A percentile compares a stretch with the other conserved stretches of the same genome.
phyloP scores from a whole-genome alignment of 2,888 invertebrate species.

The Cataglyphis livida region DNA sequence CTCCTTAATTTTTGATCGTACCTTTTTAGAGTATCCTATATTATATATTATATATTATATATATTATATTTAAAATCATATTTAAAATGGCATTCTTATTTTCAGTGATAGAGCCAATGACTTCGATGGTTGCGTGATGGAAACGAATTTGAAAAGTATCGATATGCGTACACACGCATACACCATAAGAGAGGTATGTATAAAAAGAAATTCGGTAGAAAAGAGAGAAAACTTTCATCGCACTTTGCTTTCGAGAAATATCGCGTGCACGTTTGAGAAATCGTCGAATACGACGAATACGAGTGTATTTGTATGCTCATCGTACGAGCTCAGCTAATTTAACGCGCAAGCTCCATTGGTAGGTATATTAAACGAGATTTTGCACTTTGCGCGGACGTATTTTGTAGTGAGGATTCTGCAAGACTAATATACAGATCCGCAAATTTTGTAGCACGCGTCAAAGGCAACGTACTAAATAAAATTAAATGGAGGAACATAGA shows the following conservation, averaged over 20 bases:
- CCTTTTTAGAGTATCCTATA: no score
- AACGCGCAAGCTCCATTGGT: conserved; percentile 26
- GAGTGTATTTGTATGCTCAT: conserved; percentile 16
- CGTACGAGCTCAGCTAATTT: conserved; percentile 29
- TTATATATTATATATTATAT: no score
- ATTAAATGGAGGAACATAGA: conserved; percentile 3
- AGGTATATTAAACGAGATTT: conserved; percentile 44
- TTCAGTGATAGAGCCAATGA: conserved; percentile 73
- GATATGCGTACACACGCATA: conserved; percentile 51
- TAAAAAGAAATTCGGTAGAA: conserved; percentile 41
- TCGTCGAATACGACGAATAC: conserved; percentile 49
- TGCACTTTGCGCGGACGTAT: conserved; percentile 43
- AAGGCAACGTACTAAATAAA: not conserved
- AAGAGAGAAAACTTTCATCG: conserved; percentile 62
- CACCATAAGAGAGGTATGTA: conserved; percentile 27
- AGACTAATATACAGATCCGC: not conserved
- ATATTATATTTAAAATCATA: conserved; percentile 41
- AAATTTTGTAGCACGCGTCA: not conserved
- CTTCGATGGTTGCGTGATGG: conserved; percentile 73
- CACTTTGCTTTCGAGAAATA: conserved; percentile 61
- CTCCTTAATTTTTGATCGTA: no score
- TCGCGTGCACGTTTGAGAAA: conserved; percentile 57
- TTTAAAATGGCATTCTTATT: conserved; percentile 56
- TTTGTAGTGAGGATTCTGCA: conserved; percentile 2
- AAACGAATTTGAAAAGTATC: conserved; percentile 38